Evolutionary conservation across 1,140 invertebrate genomes (phyloP), one percentile per base, ranked within the genome.

Genomic region (Archegozetes longisetosus): DNA sequence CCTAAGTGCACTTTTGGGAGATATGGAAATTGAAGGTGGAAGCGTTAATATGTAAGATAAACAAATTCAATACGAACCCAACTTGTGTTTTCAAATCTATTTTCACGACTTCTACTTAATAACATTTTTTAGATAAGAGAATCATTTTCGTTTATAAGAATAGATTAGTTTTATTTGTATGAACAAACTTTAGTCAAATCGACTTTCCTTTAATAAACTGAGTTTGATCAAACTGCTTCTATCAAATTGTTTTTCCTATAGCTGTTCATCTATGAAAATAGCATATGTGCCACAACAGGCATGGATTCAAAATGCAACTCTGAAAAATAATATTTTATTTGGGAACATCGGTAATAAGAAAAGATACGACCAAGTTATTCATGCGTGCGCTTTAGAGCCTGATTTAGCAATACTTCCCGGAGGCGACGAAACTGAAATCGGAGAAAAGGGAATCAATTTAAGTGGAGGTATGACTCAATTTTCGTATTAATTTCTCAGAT

Each of bases 261-360:
- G 57, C 13, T 2, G 2, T 3, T 49, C 29, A 25, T 61, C 61
- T 1, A 28, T 12, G 17, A 63, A 24, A 13, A 64, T 73, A 6
- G 73, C 73, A 0, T 79, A 78, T 65, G 76, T 76, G 0, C 67
- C 76, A 4, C 78, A 79, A 64, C 72, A 77, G 66, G 75, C 78
- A 0, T 83, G 81, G 81, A 78, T 79, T 47, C 75, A 77, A 64
- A 79, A 79, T 64, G 64, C 66, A 22, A 75, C 74, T 1, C 51
- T 79, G 25, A 66, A 69, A 52, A 69, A 77, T 46, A 79, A 79
- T 61, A 75, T 79, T 58, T 59, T 83, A 0, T 84, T 83, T 70
- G 79, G 77, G 17, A 71, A 76, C 54, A 50, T 66, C 0, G 76
- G 75, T 23, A 53, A 70, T 26, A 61, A 68, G 22, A 32, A 61